Conservation (phyloP, 2,113 vertebrate genomes). For the Chauna torquata region DNA sequence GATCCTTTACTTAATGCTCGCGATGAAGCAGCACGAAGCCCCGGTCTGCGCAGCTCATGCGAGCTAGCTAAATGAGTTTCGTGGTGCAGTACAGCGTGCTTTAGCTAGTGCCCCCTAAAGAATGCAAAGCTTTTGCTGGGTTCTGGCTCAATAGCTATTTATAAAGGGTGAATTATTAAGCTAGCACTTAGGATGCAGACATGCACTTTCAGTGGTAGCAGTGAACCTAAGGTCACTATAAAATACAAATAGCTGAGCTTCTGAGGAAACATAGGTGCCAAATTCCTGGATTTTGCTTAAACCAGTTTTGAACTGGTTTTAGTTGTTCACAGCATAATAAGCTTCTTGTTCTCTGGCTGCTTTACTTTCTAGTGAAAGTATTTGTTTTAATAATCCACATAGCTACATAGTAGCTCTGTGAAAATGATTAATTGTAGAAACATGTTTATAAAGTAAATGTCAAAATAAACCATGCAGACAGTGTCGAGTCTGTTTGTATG, state of each 20-base stretch:
- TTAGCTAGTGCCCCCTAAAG: not conserved
- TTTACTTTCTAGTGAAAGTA: not conserved
- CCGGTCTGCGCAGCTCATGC: accelerated
- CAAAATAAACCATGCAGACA: not conserved
- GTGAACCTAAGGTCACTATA: not conserved
- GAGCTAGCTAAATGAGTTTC: not conserved
- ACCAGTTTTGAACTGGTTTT: not conserved
- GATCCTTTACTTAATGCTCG: not conserved
- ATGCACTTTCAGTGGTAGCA: not conserved
- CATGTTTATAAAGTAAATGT: not conserved
- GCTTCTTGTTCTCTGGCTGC: not conserved
- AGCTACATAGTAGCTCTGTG: not conserved
- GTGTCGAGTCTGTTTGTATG: not conserved
- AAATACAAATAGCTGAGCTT: not conserved
- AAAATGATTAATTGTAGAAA: not conserved
- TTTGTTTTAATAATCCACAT: not conserved
- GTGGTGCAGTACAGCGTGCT: accelerated
- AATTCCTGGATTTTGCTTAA: not conserved
- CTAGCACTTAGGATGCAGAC: not conserved
- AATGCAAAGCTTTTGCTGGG: accelerated
- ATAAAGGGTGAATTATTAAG: not conserved
- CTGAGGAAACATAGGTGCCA: not conserved
- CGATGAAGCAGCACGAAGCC: accelerated
- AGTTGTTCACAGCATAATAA: not conserved
- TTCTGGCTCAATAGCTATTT: not conserved